Percentiles rank a stretch among this genome's conserved stretches.
Conservation (phyloP, 2,113 vertebrate species). For the Tretioscincus oriximinensis region DNA sequence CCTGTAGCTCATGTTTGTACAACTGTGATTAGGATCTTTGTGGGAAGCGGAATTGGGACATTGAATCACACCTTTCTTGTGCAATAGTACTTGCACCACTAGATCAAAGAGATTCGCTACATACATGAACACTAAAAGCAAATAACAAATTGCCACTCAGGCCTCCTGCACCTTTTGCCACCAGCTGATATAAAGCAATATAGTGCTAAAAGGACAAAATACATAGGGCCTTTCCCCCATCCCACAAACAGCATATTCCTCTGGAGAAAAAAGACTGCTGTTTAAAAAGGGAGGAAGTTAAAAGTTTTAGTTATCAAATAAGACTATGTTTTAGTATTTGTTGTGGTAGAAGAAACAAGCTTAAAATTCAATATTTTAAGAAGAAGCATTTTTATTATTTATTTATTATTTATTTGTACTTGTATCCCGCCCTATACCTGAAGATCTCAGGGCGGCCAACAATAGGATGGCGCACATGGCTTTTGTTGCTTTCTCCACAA, state of each 20-base stretch:
- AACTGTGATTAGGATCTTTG: background rate
- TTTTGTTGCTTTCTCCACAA: too few species aligned
- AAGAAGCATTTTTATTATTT: background rate
- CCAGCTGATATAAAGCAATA: background rate
- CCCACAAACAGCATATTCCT: background rate
- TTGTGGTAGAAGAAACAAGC: background rate
- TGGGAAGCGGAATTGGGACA: background rate
- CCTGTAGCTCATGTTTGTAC: background rate
- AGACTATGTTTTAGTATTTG: background rate
- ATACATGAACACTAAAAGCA: too few species aligned
- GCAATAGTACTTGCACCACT: too few species aligned
- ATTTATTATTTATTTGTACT: too few species aligned
- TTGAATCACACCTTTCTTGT: too few species aligned
- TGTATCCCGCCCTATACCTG: too few species aligned
- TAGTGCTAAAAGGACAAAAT: background rate
- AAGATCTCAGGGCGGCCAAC: too few species aligned
- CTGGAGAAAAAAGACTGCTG: background rate
- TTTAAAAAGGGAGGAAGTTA: background rate
- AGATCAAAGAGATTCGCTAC: too few species aligned
- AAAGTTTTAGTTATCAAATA: background rate
- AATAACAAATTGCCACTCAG: too few species aligned
- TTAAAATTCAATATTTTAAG: background rate
- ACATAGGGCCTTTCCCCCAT: too few species aligned
- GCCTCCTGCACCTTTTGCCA: too few species aligned
- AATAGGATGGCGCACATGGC: too few species aligned